Base-by-base conservation (phyloP, 1,140 invertebrate genomes). In the Drosophila pectinifera region DNA sequence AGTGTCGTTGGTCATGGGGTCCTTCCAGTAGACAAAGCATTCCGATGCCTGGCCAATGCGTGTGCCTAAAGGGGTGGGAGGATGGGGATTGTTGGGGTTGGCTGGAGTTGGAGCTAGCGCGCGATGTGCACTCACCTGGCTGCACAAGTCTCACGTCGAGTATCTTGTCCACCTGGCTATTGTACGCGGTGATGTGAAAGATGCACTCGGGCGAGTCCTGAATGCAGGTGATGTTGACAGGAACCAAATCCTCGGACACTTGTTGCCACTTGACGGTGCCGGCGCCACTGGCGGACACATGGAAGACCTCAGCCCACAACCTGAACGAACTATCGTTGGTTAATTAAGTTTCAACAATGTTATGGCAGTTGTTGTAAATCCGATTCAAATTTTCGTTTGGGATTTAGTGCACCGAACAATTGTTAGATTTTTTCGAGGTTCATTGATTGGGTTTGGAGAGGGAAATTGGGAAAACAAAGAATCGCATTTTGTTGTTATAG, bases 1-100 rank as follows among this genome's bases (percentile, higher is more conserved):
- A n/a, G 98, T 99, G 92, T 98, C 98, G 92, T 97, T 98, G 73
- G 97, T 98, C 95, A 97, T 96, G 3, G 97, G 96, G 93, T 99
- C 98, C 93, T 98, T 98, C 98, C 98, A 99, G 92, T 99, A 99
- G 38, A 99, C 97, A 93, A 99, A 99, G 93, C 98, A 99, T 94
- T 99, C 98, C 10, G 98, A 99, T 22, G 98, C 98, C 93, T 98
- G 98, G 11, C 98, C 98, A 88, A 99, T 98, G 75, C 98, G 95
- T 46, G 98, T 99, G 31, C 98, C 98, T 98, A 91, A 14, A 55
- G 13, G 22, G 16, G 18, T 34, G 45, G 65, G 28, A 46, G 26
- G 14, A 22, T 34, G 3, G 41, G 54, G 53, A 4, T 22, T 22
- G 26, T 7, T 22, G 5, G 11, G 4, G 7, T 7, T 3, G 14